A percentile compares a stretch with the other conserved stretches of the same genome.
Evolutionary conservation across 2,797 vertebrate genomes (phyloP).

Genomic region (Diplodus sargus): DNA sequence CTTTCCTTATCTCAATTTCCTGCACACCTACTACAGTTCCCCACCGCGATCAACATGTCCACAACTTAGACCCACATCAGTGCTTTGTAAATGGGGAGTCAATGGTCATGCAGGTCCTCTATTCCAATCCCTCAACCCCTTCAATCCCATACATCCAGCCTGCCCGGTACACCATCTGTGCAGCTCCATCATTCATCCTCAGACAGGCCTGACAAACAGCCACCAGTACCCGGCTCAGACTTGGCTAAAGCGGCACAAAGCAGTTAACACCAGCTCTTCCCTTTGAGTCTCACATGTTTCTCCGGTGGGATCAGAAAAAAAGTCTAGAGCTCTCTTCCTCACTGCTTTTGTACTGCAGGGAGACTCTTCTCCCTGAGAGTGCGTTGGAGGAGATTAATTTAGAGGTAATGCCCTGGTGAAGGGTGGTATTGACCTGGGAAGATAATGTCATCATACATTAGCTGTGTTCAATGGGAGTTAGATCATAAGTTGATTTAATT

Average conservation of each 20-base stretch:
- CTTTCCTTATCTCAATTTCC: constrained; percentile 20
- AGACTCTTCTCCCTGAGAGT: constrained; percentile 26
- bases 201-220: constrained; percentile 48
- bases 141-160: constrained; percentile 4
- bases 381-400: constrained; percentile 50
- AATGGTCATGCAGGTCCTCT: constrained; percentile 36
- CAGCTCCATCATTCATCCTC: constrained; percentile 40
- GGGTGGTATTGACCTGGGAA: constrained; percentile 56
- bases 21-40: background rate
- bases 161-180: constrained; percentile 55
- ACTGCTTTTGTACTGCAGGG: constrained; percentile 12
- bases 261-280: constrained; percentile 23
- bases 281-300: constrained; percentile 12
- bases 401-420: constrained; percentile 46
- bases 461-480: constrained; percentile 43
- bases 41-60: background rate
- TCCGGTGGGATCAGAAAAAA: constrained; percentile 23
- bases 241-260: constrained; percentile 20
- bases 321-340: constrained; percentile 10
- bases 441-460: constrained; percentile 69
- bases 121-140: constrained; percentile 34
- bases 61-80: constrained; percentile 17
- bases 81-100: constrained; percentile 34
- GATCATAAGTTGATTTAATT: constrained; percentile 69
- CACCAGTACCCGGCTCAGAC: background rate